A percentile compares a stretch with the other conserved stretches of the same genome.
These are phyloP conservation scores for Phoxinus phoxinus DNA, from an alignment of 2,113 vertebrate genomes.

Conservation along the genomic window DNA sequence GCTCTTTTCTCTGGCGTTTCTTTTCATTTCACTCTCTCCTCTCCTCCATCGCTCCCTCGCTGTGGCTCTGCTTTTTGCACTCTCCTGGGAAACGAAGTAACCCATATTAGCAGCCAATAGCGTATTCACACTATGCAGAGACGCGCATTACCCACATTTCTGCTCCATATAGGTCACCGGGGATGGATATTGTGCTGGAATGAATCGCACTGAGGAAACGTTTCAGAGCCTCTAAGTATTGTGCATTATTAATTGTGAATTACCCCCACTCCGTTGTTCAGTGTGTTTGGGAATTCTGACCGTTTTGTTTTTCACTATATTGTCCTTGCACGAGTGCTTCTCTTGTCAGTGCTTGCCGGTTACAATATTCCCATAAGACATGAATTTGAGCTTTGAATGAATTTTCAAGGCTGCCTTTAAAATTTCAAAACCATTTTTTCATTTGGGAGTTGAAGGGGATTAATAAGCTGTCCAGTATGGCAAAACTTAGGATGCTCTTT, in stretches of 20 bases:
- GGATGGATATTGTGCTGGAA: background rate
- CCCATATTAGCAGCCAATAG: background rate
- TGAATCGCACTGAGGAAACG: background rate
- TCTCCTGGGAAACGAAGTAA: constrained; percentile 19
- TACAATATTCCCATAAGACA: constrained; percentile 5
- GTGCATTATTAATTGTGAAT: background rate
- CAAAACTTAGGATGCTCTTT: background rate
- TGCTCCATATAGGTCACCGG: constrained; percentile 27
- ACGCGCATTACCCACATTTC: background rate
- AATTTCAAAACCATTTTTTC: constrained; percentile 30
- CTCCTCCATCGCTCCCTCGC: background rate
- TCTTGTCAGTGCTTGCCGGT: constrained; percentile 6
- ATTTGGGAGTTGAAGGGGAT: background rate
- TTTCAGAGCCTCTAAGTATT: background rate
- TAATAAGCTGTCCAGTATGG: constrained; percentile 12
- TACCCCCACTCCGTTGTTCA: background rate
- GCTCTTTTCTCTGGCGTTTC: background rate
- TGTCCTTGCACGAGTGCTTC: background rate
- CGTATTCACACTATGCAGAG: background rate
- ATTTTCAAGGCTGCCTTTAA: background rate
- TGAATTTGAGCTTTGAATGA: constrained; percentile 15
- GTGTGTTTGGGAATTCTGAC: background rate
- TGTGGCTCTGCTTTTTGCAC: constrained; percentile 16
- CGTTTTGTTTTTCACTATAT: background rate
- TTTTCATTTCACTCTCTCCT: background rate